A percentile compares a stretch with the other conserved stretches of the same genome.
These are phyloP conservation scores for Melinaea marsaeus DNA, from an alignment of 2,888 invertebrate species.

Conservation along the genomic window DNA sequence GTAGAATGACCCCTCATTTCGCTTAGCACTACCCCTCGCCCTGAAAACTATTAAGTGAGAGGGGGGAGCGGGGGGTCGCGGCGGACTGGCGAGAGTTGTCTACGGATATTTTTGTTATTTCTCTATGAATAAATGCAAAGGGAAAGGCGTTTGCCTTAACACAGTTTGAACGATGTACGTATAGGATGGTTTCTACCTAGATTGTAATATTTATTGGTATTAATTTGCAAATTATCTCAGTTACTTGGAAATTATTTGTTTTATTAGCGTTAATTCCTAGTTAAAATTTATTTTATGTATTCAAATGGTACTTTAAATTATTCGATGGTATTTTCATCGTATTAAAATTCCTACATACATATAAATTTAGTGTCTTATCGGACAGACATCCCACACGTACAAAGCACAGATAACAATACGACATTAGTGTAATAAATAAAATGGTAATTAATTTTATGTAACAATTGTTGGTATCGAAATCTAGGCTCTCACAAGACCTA, in stretches of 20 bases:
- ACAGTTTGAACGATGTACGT: constrained; percentile 65
- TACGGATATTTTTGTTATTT: constrained; percentile 77
- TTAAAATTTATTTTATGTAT: constrained; percentile 1
- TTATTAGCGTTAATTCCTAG: constrained; percentile 1
- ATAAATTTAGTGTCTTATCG: neutral
- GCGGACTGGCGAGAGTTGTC: constrained; percentile 50
- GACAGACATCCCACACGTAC: neutral
- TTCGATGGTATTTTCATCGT: no score
- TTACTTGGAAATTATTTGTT: constrained; percentile 5
- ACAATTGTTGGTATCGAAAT: constrained; percentile 41
- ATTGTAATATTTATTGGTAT: constrained; percentile 45
- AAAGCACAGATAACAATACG: neutral
- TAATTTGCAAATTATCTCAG: constrained; percentile 32
- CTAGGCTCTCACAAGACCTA: constrained; percentile 54
- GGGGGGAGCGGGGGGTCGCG: constrained; percentile 40
- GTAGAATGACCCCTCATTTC: constrained; percentile 44
- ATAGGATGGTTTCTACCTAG: constrained; percentile 51
- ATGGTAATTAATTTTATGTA: constrained; percentile 31
- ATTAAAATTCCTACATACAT: neutral
- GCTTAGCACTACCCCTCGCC: constrained; percentile 32
- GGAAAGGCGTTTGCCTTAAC: constrained; percentile 77
- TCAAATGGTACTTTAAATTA: neutral
- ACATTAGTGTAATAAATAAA: constrained; percentile 20
- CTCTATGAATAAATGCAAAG: constrained; percentile 76
- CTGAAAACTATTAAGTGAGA: constrained; percentile 16